Evolutionary conservation across 2,797 vertebrate species (phyloP).

Genomic region (Hipposideros larvatus): DNA sequence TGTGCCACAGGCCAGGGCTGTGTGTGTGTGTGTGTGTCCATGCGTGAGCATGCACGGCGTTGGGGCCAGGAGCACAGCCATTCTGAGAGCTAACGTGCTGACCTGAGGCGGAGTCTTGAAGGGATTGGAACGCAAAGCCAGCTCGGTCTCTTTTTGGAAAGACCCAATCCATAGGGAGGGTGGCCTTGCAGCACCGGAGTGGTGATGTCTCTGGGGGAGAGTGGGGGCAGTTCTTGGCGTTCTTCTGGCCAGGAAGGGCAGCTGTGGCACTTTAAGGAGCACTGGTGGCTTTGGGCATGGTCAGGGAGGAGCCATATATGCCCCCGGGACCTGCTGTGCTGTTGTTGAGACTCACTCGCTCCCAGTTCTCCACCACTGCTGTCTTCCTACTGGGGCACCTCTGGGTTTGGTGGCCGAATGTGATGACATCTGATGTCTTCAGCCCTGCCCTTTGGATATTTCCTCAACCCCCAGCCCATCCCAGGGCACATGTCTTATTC

Average conservation of each 20-base stretch:
- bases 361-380: background rate
- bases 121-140: background rate
- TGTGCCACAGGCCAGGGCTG: no score
- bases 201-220: background rate
- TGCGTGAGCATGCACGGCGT: fast-evolving
- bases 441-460: background rate
- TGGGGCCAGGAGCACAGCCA: no score
- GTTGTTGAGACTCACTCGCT: fast-evolving
- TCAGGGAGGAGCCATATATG: fast-evolving
- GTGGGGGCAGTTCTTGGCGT: background rate
- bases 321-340: background rate
- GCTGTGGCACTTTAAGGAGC: no score
- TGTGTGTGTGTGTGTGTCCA: no score
- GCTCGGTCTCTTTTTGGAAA: background rate
- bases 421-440: background rate
- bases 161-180: background rate
- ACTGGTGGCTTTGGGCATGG: no score
- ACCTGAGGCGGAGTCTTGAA: background rate
- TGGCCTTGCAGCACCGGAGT: fast-evolving
- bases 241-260: background rate
- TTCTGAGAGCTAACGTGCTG: no score
- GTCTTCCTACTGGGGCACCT: fast-evolving
- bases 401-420: fast-evolving
- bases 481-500: fast-evolving
- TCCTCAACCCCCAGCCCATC: no score